Evolutionary conservation across 2,797 vertebrate genomes (phyloP).

Genomic region (Micromesistius poutassou): DNA sequence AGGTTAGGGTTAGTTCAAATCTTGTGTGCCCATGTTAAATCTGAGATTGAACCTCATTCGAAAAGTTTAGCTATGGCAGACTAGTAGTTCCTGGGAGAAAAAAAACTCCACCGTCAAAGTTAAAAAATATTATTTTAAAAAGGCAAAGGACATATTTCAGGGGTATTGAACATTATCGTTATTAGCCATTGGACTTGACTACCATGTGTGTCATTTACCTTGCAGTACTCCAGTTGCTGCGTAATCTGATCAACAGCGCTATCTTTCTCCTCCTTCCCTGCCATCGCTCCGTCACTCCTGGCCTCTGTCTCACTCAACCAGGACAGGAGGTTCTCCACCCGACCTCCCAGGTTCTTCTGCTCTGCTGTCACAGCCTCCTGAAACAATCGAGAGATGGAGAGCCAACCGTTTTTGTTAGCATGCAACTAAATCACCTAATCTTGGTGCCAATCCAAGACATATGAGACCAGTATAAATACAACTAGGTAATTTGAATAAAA

Average conservation of each 20-base stretch:
- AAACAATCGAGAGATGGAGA: constrained; percentile 7
- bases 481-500: background rate
- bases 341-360: constrained; percentile 69
- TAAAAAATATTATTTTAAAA: background rate
- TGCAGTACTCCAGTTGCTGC: constrained; percentile 69
- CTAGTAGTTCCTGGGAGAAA: background rate
- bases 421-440: background rate
- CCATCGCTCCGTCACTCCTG: constrained; percentile 55
- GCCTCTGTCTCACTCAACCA: constrained; percentile 68
- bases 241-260: constrained; percentile 49
- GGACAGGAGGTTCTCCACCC: constrained; percentile 58
- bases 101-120: background rate
- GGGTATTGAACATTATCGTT: background rate
- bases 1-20: no score
- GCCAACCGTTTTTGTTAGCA: background rate
- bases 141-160: background rate
- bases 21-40: no score
- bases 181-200: background rate
- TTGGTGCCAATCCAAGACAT: background rate
- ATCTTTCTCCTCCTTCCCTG: constrained; percentile 43
- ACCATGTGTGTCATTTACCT: constrained; percentile 63
- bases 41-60: no score
- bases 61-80: background rate
- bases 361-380: constrained; percentile 72
- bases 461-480: background rate